Evolutionary conservation across 1,140 invertebrate genomes (phyloP), one percentile per base, ranked within the genome.

Genomic region (Drosophila neocordata): DNA sequence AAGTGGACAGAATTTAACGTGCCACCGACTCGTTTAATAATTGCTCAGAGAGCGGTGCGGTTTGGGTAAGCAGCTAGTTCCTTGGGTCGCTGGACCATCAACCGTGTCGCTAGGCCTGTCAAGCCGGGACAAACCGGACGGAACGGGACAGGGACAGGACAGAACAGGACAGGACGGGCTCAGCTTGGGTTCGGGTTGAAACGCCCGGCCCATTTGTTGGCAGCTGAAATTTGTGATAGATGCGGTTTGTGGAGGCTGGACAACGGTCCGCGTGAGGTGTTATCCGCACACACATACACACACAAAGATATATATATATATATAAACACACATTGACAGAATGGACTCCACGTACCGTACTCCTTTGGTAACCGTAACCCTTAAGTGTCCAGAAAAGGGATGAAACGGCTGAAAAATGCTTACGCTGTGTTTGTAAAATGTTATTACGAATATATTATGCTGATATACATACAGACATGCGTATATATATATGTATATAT

Each of bases 361-460:
- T 63, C 63, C 73, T 65, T 71, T 80, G 60, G 68, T 64, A 66
- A 63, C 66, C 75, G 72, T 80, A 73, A 89, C 68, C 73, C 77
- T 65, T 90, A 84, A 89, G 85, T 87, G 87, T 87, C 87, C 85
- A 89, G 73, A 89, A 89, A 89, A 89, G 85, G 85, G 85, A 89
- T 89, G 85, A 89, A 89, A 89, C 69, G 83, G 65, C 83, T 88
- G 83, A 87, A 87, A 87, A 87, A 87, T 87, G 82, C 82, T 83
- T 87, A 83, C 82, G 83, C 82, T 77, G 79, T 79, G 83, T 76
- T 85, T 85, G 55, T 67, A 82, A 87, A 87, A 88, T 87, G 83
- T 87, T 82, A 82, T 82, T 79, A 85, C 83, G 74, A 85, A 87
- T 88, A 82, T 87, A 87, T 88, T 82, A 82, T 88, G 83, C 70